Evolutionary conservation across 2,797 vertebrate genomes (phyloP).

Genomic region (Fistularia commersonii): DNA sequence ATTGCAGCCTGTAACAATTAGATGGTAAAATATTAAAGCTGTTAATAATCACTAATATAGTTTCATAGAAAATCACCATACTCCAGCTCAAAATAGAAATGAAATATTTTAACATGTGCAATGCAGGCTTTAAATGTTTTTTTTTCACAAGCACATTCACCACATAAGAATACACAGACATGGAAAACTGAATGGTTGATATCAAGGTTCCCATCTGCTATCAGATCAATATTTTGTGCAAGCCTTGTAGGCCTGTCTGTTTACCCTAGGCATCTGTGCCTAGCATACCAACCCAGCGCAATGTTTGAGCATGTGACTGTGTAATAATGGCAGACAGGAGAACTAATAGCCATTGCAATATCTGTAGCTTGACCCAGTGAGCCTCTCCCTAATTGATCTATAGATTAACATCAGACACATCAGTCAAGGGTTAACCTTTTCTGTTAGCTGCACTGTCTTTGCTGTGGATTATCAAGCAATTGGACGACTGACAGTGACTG

Average conservation of each 20-base stretch:
- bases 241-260: conserved; percentile 79
- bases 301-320: conserved; percentile 84
- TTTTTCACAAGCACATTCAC: conserved; percentile 49
- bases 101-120: conserved; percentile 14
- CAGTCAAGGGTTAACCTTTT: conserved; percentile 79
- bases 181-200: conserved; percentile 62
- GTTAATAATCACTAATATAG: no score
- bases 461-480: conserved; percentile 74
- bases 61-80: no score
- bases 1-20: no score
- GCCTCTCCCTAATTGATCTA: conserved; percentile 83
- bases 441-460: conserved; percentile 72
- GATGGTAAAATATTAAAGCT: no score
- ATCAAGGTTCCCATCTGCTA: conserved; percentile 80
- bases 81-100: background rate
- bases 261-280: conserved; percentile 80
- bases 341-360: conserved; percentile 82
- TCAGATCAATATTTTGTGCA: conserved; percentile 83
- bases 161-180: conserved; percentile 50
- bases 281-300: conserved; percentile 73
- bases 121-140: conserved; percentile 41
- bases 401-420: conserved; percentile 82
- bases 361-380: conserved; percentile 81
- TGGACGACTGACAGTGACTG: conserved; percentile 54
- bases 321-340: conserved; percentile 82